phyloP scores from a whole-genome alignment of 2,113 vertebrate genomes.

The Aythya baeri region DNA sequence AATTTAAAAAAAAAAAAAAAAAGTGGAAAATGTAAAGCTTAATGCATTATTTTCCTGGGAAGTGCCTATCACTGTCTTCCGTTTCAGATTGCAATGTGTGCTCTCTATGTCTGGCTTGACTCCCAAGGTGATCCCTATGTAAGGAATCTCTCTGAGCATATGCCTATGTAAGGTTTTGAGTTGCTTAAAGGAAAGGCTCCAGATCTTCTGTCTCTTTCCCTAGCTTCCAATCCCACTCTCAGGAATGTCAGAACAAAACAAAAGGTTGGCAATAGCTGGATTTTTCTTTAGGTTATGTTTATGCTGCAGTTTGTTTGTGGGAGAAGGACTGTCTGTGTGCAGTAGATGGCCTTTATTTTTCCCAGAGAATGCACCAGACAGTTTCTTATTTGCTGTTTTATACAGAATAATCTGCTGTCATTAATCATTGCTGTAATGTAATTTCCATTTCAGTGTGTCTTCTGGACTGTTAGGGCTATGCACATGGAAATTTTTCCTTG shows the following conservation, averaged over 20 bases:
- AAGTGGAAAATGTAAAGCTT: neutral
- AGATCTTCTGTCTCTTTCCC: neutral
- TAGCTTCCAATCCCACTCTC: neutral
- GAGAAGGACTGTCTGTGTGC: neutral
- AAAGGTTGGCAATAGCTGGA: neutral
- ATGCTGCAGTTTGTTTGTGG: neutral
- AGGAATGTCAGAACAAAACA: neutral
- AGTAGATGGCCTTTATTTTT: neutral
- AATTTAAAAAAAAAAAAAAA: neutral
- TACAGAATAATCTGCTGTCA: neutral
- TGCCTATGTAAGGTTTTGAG: neutral
- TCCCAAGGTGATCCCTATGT: neutral
- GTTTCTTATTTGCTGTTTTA: neutral
- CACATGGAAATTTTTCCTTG: neutral
- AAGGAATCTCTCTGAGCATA: neutral
- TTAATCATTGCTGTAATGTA: conserved; percentile 1
- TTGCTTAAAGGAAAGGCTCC: neutral
- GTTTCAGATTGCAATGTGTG: neutral
- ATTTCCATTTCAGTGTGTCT: conserved; percentile 1
- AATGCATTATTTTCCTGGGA: neutral
- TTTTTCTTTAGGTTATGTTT: neutral
- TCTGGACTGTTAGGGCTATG: neutral
- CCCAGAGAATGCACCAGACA: neutral
- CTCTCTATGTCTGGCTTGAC: neutral
- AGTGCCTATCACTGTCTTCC: neutral